Base-by-base conservation (phyloP, 2,113 vertebrate species). In the Hyla sarda region DNA sequence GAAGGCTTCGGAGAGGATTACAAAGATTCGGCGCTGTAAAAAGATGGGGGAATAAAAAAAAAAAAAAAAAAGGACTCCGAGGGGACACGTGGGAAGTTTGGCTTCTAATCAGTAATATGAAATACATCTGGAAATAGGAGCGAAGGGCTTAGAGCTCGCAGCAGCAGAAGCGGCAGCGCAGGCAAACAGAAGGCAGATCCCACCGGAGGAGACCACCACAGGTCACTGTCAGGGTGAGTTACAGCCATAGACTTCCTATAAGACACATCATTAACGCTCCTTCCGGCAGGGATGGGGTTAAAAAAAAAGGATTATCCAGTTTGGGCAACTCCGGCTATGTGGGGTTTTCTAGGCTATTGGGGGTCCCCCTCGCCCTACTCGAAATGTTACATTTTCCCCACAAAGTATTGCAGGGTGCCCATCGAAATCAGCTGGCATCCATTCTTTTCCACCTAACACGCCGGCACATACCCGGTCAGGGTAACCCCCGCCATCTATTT, bases 41-140 rank as follows among this genome's bases (percentile, higher is more conserved):
- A n/a, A n/a, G n/a, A n/a, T n/a, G n/a, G n/a, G n/a, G n/a, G n/a
- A n/a, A n/a, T n/a, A n/a, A n/a, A n/a, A n/a, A n/a, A n/a, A n/a
- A n/a, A n/a, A n/a, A n/a, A n/a, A n/a, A n/a, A n/a, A n/a, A n/a
- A 6, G 5, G 50, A 74, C 34, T 73, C 21, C 10, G 9, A 48
- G 56, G 73, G 47, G 62, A 85, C 83, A 85, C 74, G 83, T 85
- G 56, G 74, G 74, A 58, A 78, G 73, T 17, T 67, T 85, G 83
- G 83, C 56, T 13, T 17, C 54, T 84, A 28, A 77, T 78, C 60
- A 77, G 41, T 85, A 85, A 85, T 85, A 54, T 16, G 12, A 69
- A 85, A 78, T 54, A 85, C 83, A 85, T 85, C 56, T 85, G 83
- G 83, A 84, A 76, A 45, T 21, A 76, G 47, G 58, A 85, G 58